Percentiles rank a stretch among this genome's conserved stretches.
Evolutionary conservation across 2,113 vertebrate species (phyloP).

Genomic region (Noctilio leporinus): DNA sequence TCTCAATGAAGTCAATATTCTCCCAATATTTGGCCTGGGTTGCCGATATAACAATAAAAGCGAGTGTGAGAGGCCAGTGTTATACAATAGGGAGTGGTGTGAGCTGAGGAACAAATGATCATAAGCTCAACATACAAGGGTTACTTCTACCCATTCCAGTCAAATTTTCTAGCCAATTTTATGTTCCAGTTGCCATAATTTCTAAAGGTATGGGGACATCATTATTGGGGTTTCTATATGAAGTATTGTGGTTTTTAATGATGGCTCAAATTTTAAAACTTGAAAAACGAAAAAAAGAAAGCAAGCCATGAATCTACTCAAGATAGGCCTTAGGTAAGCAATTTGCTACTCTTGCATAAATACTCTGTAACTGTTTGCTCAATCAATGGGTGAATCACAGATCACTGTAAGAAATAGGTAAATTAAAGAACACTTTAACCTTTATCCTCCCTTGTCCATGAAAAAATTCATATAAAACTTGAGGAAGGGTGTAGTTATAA

Average conservation of each 20-base stretch:
- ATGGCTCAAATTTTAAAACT: not conserved
- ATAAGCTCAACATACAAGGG: not conserved
- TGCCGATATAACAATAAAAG: not conserved
- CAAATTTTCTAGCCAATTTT: not conserved
- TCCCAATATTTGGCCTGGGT: not conserved
- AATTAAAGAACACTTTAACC: not conserved
- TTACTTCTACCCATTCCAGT: not conserved
- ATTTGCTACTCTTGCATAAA: not conserved
- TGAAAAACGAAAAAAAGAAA: not conserved
- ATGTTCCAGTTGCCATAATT: not conserved
- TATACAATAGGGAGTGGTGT: not conserved
- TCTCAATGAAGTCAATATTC: not conserved
- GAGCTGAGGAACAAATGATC: not conserved
- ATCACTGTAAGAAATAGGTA: not conserved
- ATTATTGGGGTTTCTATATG: not conserved
- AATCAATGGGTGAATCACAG: not conserved
- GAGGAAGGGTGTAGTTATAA: not conserved
- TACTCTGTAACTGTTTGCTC: not conserved
- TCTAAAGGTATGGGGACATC: not conserved
- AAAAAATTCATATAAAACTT: not conserved
- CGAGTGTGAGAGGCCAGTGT: not conserved
- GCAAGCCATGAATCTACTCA: not conserved
- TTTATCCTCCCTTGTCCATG: not conserved
- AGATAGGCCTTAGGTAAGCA: not conserved
- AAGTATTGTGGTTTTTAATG: not conserved